These are phyloP conservation scores for Campopleginae sp. DNA, from an alignment of 2,888 invertebrate species.

Conservation along the genomic window DNA sequence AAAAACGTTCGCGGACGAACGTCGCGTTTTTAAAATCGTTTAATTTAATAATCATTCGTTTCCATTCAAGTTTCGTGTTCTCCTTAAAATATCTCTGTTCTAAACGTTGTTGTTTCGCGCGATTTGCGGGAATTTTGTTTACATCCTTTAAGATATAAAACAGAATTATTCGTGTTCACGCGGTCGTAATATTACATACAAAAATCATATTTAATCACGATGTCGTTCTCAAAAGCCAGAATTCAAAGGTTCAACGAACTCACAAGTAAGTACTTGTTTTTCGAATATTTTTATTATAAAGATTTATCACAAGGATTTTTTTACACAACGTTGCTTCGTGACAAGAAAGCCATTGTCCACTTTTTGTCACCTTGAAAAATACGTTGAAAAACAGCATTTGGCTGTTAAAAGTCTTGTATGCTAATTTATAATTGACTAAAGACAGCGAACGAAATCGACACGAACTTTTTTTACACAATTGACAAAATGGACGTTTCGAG, in stretches of 20 bases:
- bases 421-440: not conserved
- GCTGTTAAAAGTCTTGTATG: not conserved
- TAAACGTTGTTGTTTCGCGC: slow-evolving; percentile 8
- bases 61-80: slow-evolving; percentile 39
- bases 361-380: not conserved
- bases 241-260: slow-evolving; percentile 86
- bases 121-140: slow-evolving; percentile 16
- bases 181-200: slow-evolving; percentile 20
- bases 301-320: not conserved
- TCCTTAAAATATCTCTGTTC: slow-evolving; percentile 14
- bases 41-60: slow-evolving; percentile 44
- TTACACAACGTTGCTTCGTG: not conserved
- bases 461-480: not conserved
- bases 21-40: slow-evolving; percentile 43
- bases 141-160: not conserved
- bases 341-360: not conserved
- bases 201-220: slow-evolving; percentile 71
- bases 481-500: slow-evolving; percentile 6
- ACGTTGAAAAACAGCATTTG: not conserved
- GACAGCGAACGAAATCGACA: not conserved
- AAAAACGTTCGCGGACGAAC: slow-evolving; percentile 61
- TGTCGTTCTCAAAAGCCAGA: slow-evolving; percentile 87
- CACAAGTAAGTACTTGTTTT: slow-evolving; percentile 83
- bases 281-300: slow-evolving; percentile 5
- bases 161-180: slow-evolving; percentile 9